Evolutionary conservation across 2,797 vertebrate genomes (phyloP).

Genomic region (Chelonia mydas): DNA sequence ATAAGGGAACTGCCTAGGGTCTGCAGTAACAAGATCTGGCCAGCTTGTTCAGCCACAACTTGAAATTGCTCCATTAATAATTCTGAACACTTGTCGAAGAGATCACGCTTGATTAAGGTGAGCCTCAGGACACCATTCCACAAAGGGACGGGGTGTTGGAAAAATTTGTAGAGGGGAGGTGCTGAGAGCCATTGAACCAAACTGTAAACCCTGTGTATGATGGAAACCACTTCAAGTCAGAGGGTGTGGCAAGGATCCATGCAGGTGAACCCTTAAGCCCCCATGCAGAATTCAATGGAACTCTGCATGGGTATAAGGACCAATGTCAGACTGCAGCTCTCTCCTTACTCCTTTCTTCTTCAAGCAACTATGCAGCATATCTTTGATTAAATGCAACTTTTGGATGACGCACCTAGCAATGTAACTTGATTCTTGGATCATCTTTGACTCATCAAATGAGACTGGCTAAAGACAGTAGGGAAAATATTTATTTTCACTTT

Average conservation of each 20-base stretch:
- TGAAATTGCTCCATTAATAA: not conserved
- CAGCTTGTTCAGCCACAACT: not conserved
- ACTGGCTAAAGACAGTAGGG: not conserved
- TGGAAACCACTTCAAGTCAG: no score
- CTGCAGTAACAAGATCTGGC: not conserved
- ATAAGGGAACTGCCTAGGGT: slow-evolving; percentile 20
- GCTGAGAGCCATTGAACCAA: no score
- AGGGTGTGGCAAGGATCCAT: not conserved
- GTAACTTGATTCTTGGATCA: not conserved
- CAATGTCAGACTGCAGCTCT: not conserved
- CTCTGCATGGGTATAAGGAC: not conserved
- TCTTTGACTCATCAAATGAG: not conserved
- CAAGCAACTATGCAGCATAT: slow-evolving; percentile 2
- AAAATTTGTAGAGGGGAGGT: no score
- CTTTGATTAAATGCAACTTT: not conserved
- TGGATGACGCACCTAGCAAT: not conserved
- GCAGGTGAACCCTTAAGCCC: not conserved
- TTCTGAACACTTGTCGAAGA: not conserved
- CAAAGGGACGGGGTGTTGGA: not conserved
- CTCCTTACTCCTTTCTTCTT: slow-evolving; percentile 8
- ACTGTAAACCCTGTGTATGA: no score
- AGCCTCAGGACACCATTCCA: not conserved
- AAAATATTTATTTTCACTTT: not conserved
- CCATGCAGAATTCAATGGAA: not conserved
- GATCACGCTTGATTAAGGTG: not conserved